Conservation (phyloP, 2,113 vertebrate species). For the human region DNA sequence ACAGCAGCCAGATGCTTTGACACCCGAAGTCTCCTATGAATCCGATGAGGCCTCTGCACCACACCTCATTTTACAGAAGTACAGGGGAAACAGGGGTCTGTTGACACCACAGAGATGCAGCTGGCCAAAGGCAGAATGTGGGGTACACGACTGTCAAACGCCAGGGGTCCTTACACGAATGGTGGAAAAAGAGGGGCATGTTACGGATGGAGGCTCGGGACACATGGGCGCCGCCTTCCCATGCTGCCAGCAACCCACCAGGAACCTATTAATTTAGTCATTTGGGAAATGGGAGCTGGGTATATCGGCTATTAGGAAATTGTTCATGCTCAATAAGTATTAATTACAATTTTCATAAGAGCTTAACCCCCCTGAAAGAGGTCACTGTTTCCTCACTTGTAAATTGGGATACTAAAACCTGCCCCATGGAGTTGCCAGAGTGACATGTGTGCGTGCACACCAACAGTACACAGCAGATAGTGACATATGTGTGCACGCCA, state of each 20-base stretch:
- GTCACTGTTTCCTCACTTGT: not conserved
- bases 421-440: accelerated
- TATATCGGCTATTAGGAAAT: accelerated
- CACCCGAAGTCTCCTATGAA: not conserved
- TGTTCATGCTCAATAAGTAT: not conserved
- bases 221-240: not conserved
- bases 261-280: accelerated
- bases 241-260: accelerated
- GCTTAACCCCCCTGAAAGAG: not conserved
- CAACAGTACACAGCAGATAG: no score
- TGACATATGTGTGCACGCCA: accelerated
- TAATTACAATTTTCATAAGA: no score
- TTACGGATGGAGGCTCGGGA: not conserved
- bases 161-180: accelerated
- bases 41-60: accelerated
- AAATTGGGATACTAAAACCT: not conserved
- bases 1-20: accelerated
- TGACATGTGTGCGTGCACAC: no score
- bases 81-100: not conserved
- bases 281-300: accelerated
- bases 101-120: accelerated
- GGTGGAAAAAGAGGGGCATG: no score
- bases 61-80: not conserved
- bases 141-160: not conserved
- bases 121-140: no score